These are phyloP conservation scores for Lochmaea crataegi DNA, from an alignment of 2,888 invertebrate genomes.

Conservation along the genomic window DNA sequence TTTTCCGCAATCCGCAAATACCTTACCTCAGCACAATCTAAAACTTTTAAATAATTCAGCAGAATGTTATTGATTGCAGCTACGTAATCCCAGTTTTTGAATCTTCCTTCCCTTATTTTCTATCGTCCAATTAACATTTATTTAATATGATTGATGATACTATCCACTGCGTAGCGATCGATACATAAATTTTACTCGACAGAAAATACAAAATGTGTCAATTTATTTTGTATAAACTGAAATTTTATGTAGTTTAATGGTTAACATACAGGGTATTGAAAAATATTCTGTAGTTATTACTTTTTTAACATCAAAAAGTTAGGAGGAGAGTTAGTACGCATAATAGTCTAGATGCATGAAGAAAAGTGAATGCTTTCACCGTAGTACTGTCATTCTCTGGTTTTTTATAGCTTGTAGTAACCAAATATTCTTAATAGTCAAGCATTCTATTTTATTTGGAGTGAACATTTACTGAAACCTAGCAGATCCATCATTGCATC, in stretches of 20 bases:
- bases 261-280: background rate
- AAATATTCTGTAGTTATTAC: background rate
- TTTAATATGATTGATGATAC: constrained; percentile 2
- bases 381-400: no score
- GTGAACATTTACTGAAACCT: no score
- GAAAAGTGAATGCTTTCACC: no score
- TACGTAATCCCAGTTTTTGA: background rate
- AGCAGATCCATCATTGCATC: no score
- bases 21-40: constrained; percentile 1
- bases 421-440: no score
- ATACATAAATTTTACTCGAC: background rate
- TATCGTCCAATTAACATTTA: background rate
- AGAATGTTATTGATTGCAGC: constrained; percentile 6
- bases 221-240: no score
- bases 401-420: no score
- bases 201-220: background rate
- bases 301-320: no score
- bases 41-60: constrained; percentile 6
- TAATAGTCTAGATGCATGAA: no score
- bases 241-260: no score
- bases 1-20: constrained; percentile 3
- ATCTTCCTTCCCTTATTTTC: background rate
- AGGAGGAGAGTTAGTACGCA: no score
- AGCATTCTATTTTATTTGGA: no score
- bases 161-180: background rate